Conservation (phyloP, 2,888 invertebrate species). For the Panorpa germanica region DNA sequence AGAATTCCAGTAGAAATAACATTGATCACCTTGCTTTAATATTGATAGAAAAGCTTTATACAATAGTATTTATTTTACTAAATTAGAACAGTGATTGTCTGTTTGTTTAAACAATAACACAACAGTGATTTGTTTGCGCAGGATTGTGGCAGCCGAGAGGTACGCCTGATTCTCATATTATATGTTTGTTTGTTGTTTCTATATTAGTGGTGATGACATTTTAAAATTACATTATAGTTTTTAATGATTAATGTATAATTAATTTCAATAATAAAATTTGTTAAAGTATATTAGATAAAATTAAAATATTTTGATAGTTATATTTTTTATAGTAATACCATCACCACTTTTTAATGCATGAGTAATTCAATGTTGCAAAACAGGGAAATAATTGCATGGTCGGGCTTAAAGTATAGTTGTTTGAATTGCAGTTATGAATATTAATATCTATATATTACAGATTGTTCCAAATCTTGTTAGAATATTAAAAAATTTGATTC, state of each 20-base stretch:
- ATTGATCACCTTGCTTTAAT: too few relatives aligned
- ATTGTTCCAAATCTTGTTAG: constrained; percentile 97
- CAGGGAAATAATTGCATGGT: constrained; percentile 5
- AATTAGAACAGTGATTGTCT: too few relatives aligned
- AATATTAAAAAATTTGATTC: constrained; percentile 92
- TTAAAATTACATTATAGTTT: too few relatives aligned
- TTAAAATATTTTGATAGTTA: background rate
- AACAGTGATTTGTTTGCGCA: constrained; percentile 31
- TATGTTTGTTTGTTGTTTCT: constrained; percentile 5
- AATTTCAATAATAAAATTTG: constrained; percentile 6
- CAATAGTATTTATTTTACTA: too few relatives aligned
- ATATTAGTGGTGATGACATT: too few relatives aligned
- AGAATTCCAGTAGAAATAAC: too few relatives aligned
- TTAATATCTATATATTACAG: constrained; percentile 43
- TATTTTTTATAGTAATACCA: constrained; percentile 1
- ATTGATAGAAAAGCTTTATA: too few relatives aligned
- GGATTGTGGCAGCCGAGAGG: constrained; percentile 54
- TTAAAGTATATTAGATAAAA: constrained; percentile 5
- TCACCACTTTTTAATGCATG: too few relatives aligned
- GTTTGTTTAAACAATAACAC: too few relatives aligned
- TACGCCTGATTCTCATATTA: constrained; percentile 23
- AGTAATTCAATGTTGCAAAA: constrained; percentile 2
- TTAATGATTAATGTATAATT: too few relatives aligned
- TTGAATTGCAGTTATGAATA: constrained; percentile 8
- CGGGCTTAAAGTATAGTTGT: too few relatives aligned